These are phyloP conservation scores for Drosophila lini DNA, from an alignment of 1,140 invertebrate genomes.

Conservation along the genomic window DNA sequence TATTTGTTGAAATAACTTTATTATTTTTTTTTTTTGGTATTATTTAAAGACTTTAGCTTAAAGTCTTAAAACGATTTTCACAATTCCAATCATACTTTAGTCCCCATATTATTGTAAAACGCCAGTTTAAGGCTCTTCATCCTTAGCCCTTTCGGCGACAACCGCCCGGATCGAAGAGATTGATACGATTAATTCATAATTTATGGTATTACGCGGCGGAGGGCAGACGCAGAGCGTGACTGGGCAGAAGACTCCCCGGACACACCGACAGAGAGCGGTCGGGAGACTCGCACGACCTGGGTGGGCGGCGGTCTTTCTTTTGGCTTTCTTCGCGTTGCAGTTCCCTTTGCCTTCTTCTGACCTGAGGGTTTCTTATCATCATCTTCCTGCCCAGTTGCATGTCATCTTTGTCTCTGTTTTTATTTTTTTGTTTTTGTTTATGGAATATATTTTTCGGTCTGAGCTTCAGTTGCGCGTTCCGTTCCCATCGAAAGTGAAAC, in stretches of 20 bases:
- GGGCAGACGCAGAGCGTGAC: constrained; percentile 4
- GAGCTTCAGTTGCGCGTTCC: constrained; percentile 12
- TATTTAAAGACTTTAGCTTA: background rate
- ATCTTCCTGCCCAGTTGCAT: constrained; percentile 25
- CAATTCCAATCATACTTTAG: background rate
- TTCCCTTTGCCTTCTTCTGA: constrained; percentile 34
- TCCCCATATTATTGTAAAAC: background rate
- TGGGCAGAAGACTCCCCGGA: constrained; percentile 1
- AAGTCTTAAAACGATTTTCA: background rate
- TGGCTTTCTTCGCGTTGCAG: constrained; percentile 21
- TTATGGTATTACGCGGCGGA: constrained; percentile 27
- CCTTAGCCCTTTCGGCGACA: background rate
- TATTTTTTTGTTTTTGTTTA: constrained; percentile 9
- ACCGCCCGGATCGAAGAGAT: constrained; percentile 13
- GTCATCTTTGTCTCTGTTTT: constrained; percentile 35
- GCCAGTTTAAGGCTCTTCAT: background rate
- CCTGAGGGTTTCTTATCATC: constrained; percentile 56
- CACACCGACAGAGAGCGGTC: background rate
- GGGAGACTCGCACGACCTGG: constrained; percentile 30
- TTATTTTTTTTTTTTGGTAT: too few relatives aligned
- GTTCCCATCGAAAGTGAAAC: constrained; percentile 74
- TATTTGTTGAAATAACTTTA: too few relatives aligned
- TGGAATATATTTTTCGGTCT: constrained; percentile 22
- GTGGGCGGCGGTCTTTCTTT: constrained; percentile 43
- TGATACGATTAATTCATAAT: constrained; percentile 32